Conservation (phyloP, 2,888 invertebrate species). For the Chrysolina americana region DNA sequence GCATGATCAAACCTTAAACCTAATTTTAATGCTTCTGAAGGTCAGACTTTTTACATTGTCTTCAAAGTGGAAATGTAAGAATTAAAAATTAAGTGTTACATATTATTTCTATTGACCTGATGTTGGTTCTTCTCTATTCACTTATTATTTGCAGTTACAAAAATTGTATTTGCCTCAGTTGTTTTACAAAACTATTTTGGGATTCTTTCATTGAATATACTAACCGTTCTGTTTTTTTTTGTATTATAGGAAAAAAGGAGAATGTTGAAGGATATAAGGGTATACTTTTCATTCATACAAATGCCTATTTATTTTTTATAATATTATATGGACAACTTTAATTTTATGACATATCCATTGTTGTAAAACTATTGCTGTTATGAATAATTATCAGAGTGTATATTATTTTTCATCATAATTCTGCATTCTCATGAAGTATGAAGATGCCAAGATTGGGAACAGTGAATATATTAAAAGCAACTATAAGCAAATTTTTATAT, state of each 20-base stretch:
- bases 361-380: neutral
- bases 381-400: too few relatives aligned
- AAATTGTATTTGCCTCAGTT: too few relatives aligned
- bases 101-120: constrained; percentile 10
- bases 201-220: neutral
- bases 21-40: too few relatives aligned
- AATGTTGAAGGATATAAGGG: constrained; percentile 33
- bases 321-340: constrained; percentile 15
- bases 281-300: constrained; percentile 23
- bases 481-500: neutral
- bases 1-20: too few relatives aligned
- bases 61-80: neutral
- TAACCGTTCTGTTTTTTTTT: constrained; percentile 35
- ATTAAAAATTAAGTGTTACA: neutral
- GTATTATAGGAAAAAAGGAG: constrained; percentile 44
- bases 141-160: too few relatives aligned
- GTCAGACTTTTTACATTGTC: neutral
- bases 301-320: constrained; percentile 15
- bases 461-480: neutral
- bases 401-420: too few relatives aligned
- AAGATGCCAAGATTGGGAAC: too few relatives aligned
- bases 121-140: neutral
- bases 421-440: too few relatives aligned
- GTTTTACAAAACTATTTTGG: too few relatives aligned
- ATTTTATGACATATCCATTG: constrained; percentile 11